phyloP scores from a whole-genome alignment of 1,140 invertebrate species.

The Aradophagus sp. region DNA sequence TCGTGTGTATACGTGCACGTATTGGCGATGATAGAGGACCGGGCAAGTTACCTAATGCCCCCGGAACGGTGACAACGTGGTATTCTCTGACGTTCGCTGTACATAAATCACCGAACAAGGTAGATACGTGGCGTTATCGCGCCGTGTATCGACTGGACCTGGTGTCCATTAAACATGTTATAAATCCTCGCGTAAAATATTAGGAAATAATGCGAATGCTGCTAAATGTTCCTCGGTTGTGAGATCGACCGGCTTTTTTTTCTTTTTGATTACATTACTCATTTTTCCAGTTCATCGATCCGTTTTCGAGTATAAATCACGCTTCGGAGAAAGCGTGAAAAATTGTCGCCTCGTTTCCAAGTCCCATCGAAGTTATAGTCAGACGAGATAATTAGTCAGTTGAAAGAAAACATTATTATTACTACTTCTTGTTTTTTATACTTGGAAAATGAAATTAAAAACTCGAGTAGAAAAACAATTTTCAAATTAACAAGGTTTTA shows the following conservation, averaged over 20 bases:
- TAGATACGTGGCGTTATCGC: constrained; percentile 58
- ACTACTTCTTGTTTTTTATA: too few relatives aligned
- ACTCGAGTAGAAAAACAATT: too few relatives aligned
- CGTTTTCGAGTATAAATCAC: too few relatives aligned
- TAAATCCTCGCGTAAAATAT: constrained; percentile 64
- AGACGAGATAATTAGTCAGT: too few relatives aligned
- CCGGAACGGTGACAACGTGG: constrained; percentile 63
- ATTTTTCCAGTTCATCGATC: too few relatives aligned
- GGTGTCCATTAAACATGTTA: constrained; percentile 65
- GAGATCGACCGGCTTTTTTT: background rate
- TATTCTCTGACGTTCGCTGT: constrained; percentile 40
- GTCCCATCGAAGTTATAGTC: too few relatives aligned
- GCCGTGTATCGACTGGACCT: constrained; percentile 53
- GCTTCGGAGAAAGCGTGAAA: too few relatives aligned
- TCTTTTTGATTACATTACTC: too few relatives aligned
- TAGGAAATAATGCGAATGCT: constrained; percentile 62
- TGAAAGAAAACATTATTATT: too few relatives aligned
- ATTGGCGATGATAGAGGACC: constrained; percentile 59
- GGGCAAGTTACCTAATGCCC: constrained; percentile 62
- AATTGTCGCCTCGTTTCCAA: too few relatives aligned
- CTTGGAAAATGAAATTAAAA: too few relatives aligned
- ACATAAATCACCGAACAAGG: constrained; percentile 66
- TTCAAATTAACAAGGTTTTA: too few relatives aligned
- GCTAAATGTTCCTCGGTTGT: constrained; percentile 43
- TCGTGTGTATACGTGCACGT: constrained; percentile 26